Evolutionary conservation across 2,113 vertebrate species (phyloP).

Genomic region (Lates calcarifer): DNA sequence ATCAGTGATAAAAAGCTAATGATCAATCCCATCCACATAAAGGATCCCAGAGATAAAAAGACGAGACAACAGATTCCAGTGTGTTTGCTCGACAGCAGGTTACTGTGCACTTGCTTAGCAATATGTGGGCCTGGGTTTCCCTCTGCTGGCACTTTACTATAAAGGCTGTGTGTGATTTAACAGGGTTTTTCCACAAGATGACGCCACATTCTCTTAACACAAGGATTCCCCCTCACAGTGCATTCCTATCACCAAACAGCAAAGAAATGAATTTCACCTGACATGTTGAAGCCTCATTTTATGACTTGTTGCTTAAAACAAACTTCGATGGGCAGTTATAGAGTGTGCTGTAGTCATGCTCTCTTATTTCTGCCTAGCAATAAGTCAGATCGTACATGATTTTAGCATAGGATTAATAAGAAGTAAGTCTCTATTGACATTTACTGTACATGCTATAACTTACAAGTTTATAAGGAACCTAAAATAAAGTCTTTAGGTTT

Average conservation of each 20-base stretch:
- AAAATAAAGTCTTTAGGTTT: neutral
- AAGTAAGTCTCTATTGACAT: neutral
- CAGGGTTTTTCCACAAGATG: slow-evolving; percentile 56
- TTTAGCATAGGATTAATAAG: neutral
- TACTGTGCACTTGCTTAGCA: neutral
- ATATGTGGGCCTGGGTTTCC: slow-evolving; percentile 56
- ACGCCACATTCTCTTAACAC: slow-evolving; percentile 25
- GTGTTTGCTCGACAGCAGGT: slow-evolving; percentile 2
- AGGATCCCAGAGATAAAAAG: slow-evolving; percentile 9
- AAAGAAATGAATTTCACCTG: neutral
- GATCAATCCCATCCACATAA: neutral
- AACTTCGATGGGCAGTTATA: neutral
- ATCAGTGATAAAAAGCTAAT: neutral
- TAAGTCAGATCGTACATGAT: neutral
- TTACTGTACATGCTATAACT: neutral
- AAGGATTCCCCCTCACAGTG: slow-evolving; percentile 34
- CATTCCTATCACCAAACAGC: neutral
- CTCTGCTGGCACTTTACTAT: slow-evolving; percentile 64
- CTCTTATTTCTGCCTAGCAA: neutral
- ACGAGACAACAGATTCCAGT: neutral
- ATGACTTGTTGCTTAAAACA: neutral
- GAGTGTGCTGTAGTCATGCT: neutral
- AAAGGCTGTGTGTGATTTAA: slow-evolving; percentile 28
- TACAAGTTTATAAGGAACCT: neutral
- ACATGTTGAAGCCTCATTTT: neutral